A percentile compares a stretch with the other conserved stretches of the same genome.
Conservation (phyloP, 2,888 invertebrate species). For the Crematogaster levior region DNA sequence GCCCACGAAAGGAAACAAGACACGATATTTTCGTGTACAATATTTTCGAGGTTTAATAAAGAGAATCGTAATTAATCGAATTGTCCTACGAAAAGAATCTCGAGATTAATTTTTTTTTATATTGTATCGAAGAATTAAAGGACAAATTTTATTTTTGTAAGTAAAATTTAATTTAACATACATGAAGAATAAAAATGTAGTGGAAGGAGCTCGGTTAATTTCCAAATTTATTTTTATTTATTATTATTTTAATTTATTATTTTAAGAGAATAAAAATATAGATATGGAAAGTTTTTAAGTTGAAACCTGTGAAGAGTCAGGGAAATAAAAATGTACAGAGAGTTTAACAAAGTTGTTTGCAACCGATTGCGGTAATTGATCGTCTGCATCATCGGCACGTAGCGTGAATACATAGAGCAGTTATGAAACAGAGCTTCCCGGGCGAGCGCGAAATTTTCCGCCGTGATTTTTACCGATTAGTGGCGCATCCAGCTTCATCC, state of each 20-base stretch:
- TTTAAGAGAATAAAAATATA: background rate
- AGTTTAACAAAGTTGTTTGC: background rate
- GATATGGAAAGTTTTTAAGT: background rate
- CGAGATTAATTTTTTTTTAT: background rate
- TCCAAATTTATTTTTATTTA: too few relatives aligned
- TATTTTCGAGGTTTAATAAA: background rate
- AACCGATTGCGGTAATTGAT: background rate
- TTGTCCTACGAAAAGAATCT: background rate
- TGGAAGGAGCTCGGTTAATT: too few relatives aligned
- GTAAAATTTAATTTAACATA: background rate
- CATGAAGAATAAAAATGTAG: background rate
- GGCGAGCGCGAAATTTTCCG: background rate
- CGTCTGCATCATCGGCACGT: background rate
- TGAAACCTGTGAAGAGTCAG: background rate
- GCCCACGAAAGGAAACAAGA: slow-evolving; percentile 3
- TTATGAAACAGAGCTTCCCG: background rate
- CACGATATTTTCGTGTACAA: background rate
- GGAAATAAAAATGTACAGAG: background rate
- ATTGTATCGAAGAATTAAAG: background rate
- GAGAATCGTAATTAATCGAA: background rate
- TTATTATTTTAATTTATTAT: background rate
- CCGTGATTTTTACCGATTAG: slow-evolving; percentile 17
- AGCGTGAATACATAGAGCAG: background rate
- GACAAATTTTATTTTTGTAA: background rate
- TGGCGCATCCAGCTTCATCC: slow-evolving; percentile 11